phyloP scores from a whole-genome alignment of 2,797 vertebrate genomes.

The Hippocampus kuda region DNA sequence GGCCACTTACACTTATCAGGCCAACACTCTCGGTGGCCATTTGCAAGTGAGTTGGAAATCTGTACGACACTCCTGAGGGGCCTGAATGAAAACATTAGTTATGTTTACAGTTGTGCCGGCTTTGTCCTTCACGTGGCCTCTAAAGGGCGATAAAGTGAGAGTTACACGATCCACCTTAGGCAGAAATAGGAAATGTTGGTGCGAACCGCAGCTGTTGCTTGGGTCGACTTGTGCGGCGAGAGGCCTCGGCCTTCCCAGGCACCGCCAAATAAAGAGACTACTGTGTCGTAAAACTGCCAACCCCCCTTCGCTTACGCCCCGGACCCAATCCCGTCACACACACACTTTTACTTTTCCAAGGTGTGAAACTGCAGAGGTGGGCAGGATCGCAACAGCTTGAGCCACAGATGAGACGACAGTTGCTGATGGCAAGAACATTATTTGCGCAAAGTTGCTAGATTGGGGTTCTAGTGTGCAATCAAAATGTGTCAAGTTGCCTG shows the following conservation, averaged over 20 bases:
- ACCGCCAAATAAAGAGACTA: constrained; percentile 71
- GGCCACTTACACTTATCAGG: not conserved
- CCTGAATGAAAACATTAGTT: constrained; percentile 79
- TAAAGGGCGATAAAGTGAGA: constrained; percentile 89
- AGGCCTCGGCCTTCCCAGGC: constrained; percentile 65
- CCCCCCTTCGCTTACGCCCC: not conserved
- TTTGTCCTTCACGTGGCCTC: constrained; percentile 91
- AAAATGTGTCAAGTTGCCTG: constrained; percentile 67
- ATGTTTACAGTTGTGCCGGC: constrained; percentile 67
- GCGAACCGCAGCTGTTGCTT: constrained; percentile 80
- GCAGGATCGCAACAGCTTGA: constrained; percentile 47
- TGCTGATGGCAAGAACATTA: constrained; percentile 63
- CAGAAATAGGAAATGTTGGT: constrained; percentile 83
- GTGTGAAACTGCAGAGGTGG: constrained; percentile 49
- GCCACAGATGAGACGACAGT: constrained; percentile 54
- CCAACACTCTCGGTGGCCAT: no score
- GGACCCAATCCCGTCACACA: not conserved
- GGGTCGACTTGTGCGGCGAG: constrained; percentile 56
- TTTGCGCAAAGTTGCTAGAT: constrained; percentile 62
- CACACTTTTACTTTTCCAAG: constrained; percentile 42
- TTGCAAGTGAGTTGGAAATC: constrained; percentile 9
- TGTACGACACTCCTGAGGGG: constrained; percentile 26
- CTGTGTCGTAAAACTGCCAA: constrained; percentile 44
- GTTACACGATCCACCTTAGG: constrained; percentile 80
- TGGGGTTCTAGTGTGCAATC: constrained; percentile 62